Evolutionary conservation across 1,140 invertebrate genomes (phyloP).

Genomic region (Magallana ariakensis): DNA sequence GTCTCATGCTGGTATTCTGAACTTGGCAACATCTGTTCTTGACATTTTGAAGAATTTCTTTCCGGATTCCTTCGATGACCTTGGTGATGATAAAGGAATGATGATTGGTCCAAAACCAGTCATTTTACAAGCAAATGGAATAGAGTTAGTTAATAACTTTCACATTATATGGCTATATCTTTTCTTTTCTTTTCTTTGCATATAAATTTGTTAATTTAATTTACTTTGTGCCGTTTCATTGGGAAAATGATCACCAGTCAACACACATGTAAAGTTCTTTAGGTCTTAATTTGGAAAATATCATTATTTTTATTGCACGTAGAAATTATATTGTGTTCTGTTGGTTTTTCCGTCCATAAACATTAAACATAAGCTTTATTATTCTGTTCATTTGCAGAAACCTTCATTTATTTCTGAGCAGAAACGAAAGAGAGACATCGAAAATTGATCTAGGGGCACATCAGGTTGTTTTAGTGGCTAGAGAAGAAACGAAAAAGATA

Average conservation of each 20-base stretch:
- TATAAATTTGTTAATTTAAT: no score
- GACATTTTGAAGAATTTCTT: constrained; percentile 69
- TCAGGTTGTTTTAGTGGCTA: constrained; percentile 60
- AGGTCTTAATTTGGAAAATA: no score
- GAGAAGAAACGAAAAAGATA: constrained; percentile 45
- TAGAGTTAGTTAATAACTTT: constrained; percentile 35
- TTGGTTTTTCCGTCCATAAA: no score
- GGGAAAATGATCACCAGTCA: no score
- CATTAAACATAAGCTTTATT: no score
- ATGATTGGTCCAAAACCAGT: constrained; percentile 70
- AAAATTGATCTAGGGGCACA: constrained; percentile 63
- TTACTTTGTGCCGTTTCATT: no score
- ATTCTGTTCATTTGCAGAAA: background rate
- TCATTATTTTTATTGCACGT: no score
- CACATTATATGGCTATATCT: no score
- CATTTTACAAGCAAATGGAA: constrained; percentile 42
- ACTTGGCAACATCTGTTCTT: constrained; percentile 67
- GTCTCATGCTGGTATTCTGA: constrained; percentile 69
- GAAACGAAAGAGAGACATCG: constrained; percentile 43
- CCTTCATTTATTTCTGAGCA: constrained; percentile 5
- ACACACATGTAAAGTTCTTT: no score
- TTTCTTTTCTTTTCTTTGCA: no score
- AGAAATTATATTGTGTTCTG: no score
- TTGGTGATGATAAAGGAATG: constrained; percentile 68
- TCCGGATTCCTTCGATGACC: constrained; percentile 69